Evolutionary conservation across 2,888 invertebrate genomes (phyloP).

Genomic region (Tetrapedia diversipes): DNA sequence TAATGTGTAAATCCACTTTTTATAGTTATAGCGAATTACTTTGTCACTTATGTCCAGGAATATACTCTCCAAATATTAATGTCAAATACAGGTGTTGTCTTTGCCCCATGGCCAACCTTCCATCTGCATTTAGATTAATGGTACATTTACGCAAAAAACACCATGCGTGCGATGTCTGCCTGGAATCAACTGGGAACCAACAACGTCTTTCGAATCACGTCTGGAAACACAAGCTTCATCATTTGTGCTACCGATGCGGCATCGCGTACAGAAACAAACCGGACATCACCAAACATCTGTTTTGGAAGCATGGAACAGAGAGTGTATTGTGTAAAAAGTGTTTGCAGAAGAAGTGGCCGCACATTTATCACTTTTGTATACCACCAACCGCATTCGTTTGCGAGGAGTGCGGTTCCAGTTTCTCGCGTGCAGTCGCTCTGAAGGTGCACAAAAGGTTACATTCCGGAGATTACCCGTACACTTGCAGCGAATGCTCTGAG

Average conservation of each 20-base stretch:
- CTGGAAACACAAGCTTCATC: slow-evolving; percentile 95
- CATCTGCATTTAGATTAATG: slow-evolving; percentile 94
- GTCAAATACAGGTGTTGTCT: slow-evolving; percentile 92
- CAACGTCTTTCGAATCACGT: slow-evolving; percentile 92
- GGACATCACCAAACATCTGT: slow-evolving; percentile 94
- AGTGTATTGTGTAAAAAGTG: slow-evolving; percentile 93
- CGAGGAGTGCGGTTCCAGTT: slow-evolving; percentile 91
- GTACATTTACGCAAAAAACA: slow-evolving; percentile 93
- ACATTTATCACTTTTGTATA: slow-evolving; percentile 95
- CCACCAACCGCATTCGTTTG: slow-evolving; percentile 91
- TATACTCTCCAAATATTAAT: slow-evolving; percentile 86
- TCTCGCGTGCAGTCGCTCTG: slow-evolving; percentile 90
- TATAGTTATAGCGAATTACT: slow-evolving; percentile 94
- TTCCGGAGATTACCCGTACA: slow-evolving; percentile 88
- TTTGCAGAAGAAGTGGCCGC: slow-evolving; percentile 95
- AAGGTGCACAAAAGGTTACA: slow-evolving; percentile 94
- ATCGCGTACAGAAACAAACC: slow-evolving; percentile 94
- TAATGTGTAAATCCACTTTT: slow-evolving; percentile 94
- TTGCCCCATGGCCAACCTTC: slow-evolving; percentile 90
- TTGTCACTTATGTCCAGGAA: slow-evolving; percentile 93
- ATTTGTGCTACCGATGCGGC: slow-evolving; percentile 93
- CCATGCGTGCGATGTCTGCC: slow-evolving; percentile 93
- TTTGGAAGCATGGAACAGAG: slow-evolving; percentile 96
- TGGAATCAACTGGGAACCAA: slow-evolving; percentile 92
- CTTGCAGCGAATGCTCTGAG: slow-evolving; percentile 90